These are phyloP conservation scores for Myocastor coypus DNA, from an alignment of 2,113 vertebrate genomes.

Conservation along the genomic window DNA sequence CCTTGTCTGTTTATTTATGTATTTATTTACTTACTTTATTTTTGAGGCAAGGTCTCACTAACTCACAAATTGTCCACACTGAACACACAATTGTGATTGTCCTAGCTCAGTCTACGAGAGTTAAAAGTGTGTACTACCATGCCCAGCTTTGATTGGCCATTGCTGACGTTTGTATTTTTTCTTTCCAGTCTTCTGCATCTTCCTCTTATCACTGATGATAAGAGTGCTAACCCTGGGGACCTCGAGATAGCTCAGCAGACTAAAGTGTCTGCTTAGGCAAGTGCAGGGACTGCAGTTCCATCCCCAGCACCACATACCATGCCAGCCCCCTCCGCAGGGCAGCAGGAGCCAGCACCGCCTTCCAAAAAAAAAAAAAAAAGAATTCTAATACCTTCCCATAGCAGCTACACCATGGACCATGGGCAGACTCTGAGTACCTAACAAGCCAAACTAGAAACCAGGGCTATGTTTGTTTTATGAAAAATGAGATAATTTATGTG, in stretches of 20 bases:
- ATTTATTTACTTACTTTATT: no score
- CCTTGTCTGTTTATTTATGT: not conserved
- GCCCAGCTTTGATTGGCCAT: not conserved
- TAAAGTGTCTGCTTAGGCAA: no score
- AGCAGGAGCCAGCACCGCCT: no score
- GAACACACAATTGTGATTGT: not conserved
- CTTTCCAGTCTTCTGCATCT: not conserved
- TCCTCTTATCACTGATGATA: not conserved
- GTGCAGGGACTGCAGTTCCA: no score
- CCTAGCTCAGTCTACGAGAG: not conserved
- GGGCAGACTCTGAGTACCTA: no score
- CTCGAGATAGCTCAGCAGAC: no score
- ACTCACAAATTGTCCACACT: not conserved
- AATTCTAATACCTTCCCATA: not conserved
- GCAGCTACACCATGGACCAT: rapidly evolving
- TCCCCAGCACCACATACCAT: no score
- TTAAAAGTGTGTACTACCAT: not conserved
- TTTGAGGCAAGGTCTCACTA: not conserved
- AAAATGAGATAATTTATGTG: not conserved
- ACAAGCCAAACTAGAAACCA: not conserved
- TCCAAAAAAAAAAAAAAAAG: not conserved
- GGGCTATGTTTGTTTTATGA: not conserved
- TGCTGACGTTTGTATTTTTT: conserved; percentile 6
- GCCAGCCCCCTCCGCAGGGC: no score
- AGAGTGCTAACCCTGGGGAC: no score